phyloP scores from a whole-genome alignment of 2,888 invertebrate genomes.

The Petrolisthes cinctipes region DNA sequence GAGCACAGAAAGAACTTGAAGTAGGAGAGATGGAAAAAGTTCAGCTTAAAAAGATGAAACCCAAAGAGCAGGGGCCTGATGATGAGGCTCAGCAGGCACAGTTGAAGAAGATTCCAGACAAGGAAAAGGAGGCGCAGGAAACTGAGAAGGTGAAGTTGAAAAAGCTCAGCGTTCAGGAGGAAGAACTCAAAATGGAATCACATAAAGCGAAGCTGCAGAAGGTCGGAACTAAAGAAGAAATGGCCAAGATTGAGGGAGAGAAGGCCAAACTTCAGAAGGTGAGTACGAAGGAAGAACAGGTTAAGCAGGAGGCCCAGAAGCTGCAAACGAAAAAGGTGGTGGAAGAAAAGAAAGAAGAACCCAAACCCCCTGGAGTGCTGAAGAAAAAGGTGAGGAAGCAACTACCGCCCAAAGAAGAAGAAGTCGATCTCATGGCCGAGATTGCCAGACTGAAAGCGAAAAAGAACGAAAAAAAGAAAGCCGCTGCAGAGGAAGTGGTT shows the following conservation, averaged over 20 bases:
- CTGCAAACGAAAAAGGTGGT: slow-evolving; percentile 18
- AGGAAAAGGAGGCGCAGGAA: slow-evolving; percentile 25
- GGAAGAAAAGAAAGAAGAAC: slow-evolving; percentile 23
- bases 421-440: slow-evolving; percentile 21
- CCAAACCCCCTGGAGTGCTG: neutral
- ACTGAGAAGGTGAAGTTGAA: slow-evolving; percentile 43
- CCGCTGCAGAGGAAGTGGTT: slow-evolving; percentile 7
- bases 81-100: slow-evolving; percentile 27
- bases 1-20: slow-evolving; percentile 26
- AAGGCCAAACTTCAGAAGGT: slow-evolving; percentile 29
- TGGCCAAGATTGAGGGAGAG: slow-evolving; percentile 30
- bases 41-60: slow-evolving; percentile 32
- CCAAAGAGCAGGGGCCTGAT: slow-evolving; percentile 21
- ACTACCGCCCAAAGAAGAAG: slow-evolving; percentile 2
- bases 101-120: slow-evolving; percentile 30
- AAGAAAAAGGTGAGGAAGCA: neutral
- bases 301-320: slow-evolving; percentile 19
- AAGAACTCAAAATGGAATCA: slow-evolving; percentile 30
- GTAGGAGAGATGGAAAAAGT: slow-evolving; percentile 24
- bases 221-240: slow-evolving; percentile 13
- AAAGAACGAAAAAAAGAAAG: slow-evolving; percentile 16
- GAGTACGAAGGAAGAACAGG: slow-evolving; percentile 14
- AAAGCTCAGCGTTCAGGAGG: slow-evolving; percentile 32
- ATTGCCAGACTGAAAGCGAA: slow-evolving; percentile 10
- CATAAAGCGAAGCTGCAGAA: slow-evolving; percentile 39